A percentile compares a stretch with the other conserved stretches of the same genome.
Evolutionary conservation across 2,888 invertebrate species (phyloP).

Genomic region (Rhagonycha fulva): DNA sequence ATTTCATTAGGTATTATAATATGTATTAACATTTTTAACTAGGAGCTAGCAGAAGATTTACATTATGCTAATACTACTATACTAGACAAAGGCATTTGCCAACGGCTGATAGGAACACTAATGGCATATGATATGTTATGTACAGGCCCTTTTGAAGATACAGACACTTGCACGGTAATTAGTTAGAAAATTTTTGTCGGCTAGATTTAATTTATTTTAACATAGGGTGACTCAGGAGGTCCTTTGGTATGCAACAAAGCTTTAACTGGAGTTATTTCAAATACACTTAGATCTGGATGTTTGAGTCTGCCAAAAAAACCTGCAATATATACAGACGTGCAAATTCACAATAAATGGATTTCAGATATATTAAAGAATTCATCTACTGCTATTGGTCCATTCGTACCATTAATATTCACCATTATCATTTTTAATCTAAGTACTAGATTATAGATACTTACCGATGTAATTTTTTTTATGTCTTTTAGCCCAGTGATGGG

Average conservation of each 20-base stretch:
- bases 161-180: conserved; percentile 32
- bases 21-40: neutral
- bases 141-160: conserved; percentile 28
- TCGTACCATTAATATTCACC: neutral
- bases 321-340: neutral
- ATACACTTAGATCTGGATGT: conserved; percentile 36
- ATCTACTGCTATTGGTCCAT: conserved; percentile 2
- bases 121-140: conserved; percentile 31
- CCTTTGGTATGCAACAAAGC: conserved; percentile 42
- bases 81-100: conserved; percentile 7
- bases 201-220: conserved; percentile 19
- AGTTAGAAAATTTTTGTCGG: neutral
- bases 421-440: neutral
- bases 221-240: conserved; percentile 40
- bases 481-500: no score
- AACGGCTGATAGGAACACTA: neutral
- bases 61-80: conserved; percentile 12
- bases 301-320: neutral
- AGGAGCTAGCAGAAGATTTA: neutral
- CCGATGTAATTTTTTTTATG: neutral
- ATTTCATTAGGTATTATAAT: neutral
- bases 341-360: neutral
- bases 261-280: conserved; percentile 45
- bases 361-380: conserved; percentile 6
- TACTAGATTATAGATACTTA: conserved; percentile 26